phyloP scores from a whole-genome alignment of 2,888 invertebrate species.

The Chelonus formosanus region DNA sequence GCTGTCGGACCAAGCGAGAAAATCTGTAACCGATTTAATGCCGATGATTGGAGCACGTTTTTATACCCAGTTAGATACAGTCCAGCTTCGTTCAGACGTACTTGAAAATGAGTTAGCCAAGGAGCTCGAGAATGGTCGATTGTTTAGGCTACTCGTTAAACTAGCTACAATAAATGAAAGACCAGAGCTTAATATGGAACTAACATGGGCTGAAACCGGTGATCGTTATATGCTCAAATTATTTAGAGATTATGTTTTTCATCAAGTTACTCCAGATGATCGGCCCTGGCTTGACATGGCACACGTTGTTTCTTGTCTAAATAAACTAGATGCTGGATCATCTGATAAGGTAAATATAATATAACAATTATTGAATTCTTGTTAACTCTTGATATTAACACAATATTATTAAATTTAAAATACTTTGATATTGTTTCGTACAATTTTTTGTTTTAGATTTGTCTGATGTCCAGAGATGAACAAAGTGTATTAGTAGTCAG shows the following conservation, averaged over 20 bases:
- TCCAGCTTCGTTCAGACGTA: slow-evolving; percentile 86
- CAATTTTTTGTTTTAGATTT: slow-evolving; percentile 71
- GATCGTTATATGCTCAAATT: slow-evolving; percentile 98
- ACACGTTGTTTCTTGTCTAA: slow-evolving; percentile 92
- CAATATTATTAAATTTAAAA: background rate
- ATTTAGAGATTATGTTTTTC: slow-evolving; percentile 97
- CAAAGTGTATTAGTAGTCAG: slow-evolving; percentile 95
- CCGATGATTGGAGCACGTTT: slow-evolving; percentile 99
- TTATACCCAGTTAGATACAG: slow-evolving; percentile 92
- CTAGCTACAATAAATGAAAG: slow-evolving; percentile 94
- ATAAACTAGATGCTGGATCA: slow-evolving; percentile 88
- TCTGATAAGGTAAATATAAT: slow-evolving; percentile 74
- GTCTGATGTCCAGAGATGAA: slow-evolving; percentile 95
- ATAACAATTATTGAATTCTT: background rate
- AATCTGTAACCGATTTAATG: slow-evolving; percentile 95
- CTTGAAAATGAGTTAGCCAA: slow-evolving; percentile 90
- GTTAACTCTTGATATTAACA: background rate
- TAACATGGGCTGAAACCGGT: slow-evolving; percentile 97
- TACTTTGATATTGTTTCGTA: background rate
- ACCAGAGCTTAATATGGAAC: slow-evolving; percentile 93
- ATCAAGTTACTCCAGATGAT: slow-evolving; percentile 92
- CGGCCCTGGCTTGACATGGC: slow-evolving; percentile 97
- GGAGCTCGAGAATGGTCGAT: slow-evolving; percentile 94
- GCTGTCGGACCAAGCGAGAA: slow-evolving; percentile 73
- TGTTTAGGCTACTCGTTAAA: slow-evolving; percentile 90